phyloP scores from a whole-genome alignment of 1,140 invertebrate genomes.

The Drosophila albomicans region DNA sequence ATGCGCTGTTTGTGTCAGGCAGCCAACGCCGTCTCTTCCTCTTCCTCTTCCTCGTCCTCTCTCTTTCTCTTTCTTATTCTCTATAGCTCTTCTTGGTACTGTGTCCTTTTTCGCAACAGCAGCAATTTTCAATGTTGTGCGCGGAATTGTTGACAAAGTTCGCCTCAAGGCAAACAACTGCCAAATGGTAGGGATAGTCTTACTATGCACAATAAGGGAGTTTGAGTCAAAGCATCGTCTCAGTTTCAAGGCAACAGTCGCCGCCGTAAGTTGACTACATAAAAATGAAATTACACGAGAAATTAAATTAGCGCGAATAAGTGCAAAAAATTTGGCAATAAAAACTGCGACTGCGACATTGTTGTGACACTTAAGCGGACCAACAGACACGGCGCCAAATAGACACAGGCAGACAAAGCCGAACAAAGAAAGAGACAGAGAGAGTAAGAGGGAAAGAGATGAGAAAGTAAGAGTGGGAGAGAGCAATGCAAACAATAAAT shows the following conservation, averaged over 20 bases:
- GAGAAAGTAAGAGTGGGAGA: background rate
- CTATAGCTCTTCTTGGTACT: background rate
- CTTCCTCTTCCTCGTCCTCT: background rate
- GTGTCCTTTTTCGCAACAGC: slow-evolving; percentile 71
- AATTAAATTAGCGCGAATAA: slow-evolving; percentile 82
- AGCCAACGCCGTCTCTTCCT: background rate
- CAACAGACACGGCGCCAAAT: slow-evolving; percentile 31
- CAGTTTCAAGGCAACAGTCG: slow-evolving; percentile 74
- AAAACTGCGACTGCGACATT: slow-evolving; percentile 70
- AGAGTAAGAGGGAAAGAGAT: background rate
- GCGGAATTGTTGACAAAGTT: slow-evolving; percentile 82
- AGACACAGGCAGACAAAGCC: background rate
- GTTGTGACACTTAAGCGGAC: slow-evolving; percentile 70
- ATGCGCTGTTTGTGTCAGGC: slow-evolving; percentile 18
- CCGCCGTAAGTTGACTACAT: slow-evolving; percentile 67
- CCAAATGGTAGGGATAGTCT: slow-evolving; percentile 11
- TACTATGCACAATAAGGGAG: background rate
- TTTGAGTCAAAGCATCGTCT: slow-evolving; percentile 27
- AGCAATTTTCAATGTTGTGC: slow-evolving; percentile 77
- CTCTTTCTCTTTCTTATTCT: background rate
- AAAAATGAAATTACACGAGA: slow-evolving; percentile 83
- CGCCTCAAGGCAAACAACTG: slow-evolving; percentile 78
- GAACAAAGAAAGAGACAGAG: no score
- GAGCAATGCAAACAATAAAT: slow-evolving; percentile 70
- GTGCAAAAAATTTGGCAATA: slow-evolving; percentile 74